phyloP scores from a whole-genome alignment of 2,888 invertebrate species.

The Alentia gelatinosa region DNA sequence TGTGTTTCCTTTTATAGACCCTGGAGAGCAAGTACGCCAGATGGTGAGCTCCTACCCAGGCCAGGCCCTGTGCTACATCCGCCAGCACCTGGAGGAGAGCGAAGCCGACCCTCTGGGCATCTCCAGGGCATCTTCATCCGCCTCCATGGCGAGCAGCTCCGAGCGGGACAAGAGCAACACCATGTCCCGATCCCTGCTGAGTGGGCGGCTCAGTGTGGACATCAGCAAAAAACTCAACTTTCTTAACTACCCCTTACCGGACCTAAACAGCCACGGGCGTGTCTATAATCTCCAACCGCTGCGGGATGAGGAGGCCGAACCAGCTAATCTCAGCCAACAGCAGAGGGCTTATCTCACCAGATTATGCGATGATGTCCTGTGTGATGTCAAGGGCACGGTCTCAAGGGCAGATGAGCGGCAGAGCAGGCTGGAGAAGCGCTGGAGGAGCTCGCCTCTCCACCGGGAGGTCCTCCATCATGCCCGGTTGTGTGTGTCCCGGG shows the following conservation, averaged over 20 bases:
- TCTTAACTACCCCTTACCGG: background rate
- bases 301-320: background rate
- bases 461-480: conserved; percentile 26
- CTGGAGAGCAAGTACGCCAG: background rate
- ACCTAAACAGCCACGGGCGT: background rate
- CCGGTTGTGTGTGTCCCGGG: background rate
- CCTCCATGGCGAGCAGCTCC: too few relatives aligned
- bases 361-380: background rate
- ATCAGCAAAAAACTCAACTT: conserved; percentile 13
- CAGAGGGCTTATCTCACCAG: background rate
- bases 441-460: background rate
- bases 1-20: background rate
- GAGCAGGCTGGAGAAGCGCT: background rate
- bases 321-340: conserved; percentile 27
- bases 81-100: conserved; percentile 6
- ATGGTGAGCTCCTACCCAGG: conserved; percentile 23
- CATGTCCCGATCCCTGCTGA: background rate
- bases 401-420: background rate
- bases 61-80: conserved; percentile 15
- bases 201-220: background rate
- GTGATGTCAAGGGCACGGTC: background rate
- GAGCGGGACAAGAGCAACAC: background rate
- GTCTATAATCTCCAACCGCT: conserved; percentile 28
- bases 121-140: background rate
- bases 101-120: background rate